Percentiles rank a stretch among this genome's conserved stretches.
Conservation (phyloP, 2,888 invertebrate genomes). For the Oxycera nigricornis region DNA sequence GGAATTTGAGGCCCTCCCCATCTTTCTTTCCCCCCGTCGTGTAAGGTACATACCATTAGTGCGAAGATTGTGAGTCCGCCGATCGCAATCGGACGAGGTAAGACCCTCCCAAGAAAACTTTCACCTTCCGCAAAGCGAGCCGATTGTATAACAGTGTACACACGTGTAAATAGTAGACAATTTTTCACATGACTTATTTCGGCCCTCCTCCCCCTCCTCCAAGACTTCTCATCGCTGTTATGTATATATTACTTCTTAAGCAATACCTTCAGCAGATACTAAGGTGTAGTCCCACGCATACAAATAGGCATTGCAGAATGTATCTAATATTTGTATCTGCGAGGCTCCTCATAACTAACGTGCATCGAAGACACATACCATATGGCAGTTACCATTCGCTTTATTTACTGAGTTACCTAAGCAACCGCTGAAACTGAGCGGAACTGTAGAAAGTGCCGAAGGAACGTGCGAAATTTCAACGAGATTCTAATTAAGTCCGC, state of each 20-base stretch:
- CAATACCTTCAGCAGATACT: slow-evolving; percentile 25
- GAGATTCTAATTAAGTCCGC: slow-evolving; percentile 31
- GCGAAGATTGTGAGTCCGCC: not conserved
- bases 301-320: not conserved
- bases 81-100: slow-evolving; percentile 13
- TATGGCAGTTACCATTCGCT: slow-evolving; percentile 33
- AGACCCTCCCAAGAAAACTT: slow-evolving; percentile 30
- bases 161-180: slow-evolving; percentile 38
- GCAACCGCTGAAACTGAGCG: not conserved
- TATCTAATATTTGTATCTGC: not conserved
- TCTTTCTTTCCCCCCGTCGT: not conserved
- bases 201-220: not conserved
- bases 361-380: not conserved
- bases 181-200: slow-evolving; percentile 9
- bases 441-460: slow-evolving; percentile 19
- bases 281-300: slow-evolving; percentile 1
- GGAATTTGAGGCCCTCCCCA: slow-evolving; percentile 62
- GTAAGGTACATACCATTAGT: not conserved
- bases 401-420: slow-evolving; percentile 27
- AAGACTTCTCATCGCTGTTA: not conserved
- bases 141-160: slow-evolving; percentile 33
- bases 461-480: slow-evolving; percentile 26
- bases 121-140: slow-evolving; percentile 33
- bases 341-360: not conserved
- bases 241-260: slow-evolving; percentile 24